Base-by-base conservation (phyloP, 2,113 vertebrate species). In the Alosa alosa region DNA sequence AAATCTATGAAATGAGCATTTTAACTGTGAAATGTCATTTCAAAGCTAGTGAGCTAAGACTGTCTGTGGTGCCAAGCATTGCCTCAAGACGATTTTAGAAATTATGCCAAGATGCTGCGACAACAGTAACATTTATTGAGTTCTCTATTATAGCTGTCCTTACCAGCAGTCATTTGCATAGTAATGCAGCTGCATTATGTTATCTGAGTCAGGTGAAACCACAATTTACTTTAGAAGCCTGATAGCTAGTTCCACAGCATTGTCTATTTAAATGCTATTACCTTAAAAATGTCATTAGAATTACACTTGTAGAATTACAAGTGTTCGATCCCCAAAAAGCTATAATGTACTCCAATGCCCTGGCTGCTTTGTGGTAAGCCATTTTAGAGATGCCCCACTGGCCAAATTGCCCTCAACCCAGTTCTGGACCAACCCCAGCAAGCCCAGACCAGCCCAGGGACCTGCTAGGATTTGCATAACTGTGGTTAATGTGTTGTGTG, bases 391-490 rank as follows among this genome's bases (percentile, higher is more conserved):
- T 78, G 64, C 25, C n/a, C 25, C 31, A 36, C 4, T 78, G 81
- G 45, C 45, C 36, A 78, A 78, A 83, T 49, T 50, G 1, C 49
- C 57, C 39, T 87, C 25, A 20, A n/a, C 52, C 60, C n/a, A 0
- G 81, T 47, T 46, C 84, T 75, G 75, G 86, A 90, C 86, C 84
- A 81, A 57, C 85, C 83, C 82, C 84, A 31, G 83, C 89, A 85
- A 49, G 88, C 82, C 44, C 36, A 81, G 82, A 86, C 88, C 44
- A 81, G 84, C n/a, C 82, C 83, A 86, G 86, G 83, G 52, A 90
- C 75, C 83, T 86, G 87, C 84, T 85, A 81, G 72, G 84, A 82
- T 88, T 87, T 86, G 85, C 83, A 45, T 85, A 83, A 85, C 81
- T 75, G 75, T 81, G 86, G 84, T 83, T 82, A 84, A 82, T 90